These are phyloP conservation scores for Atopsyche davidsoni DNA, from an alignment of 1,140 invertebrate species.

Conservation along the genomic window DNA sequence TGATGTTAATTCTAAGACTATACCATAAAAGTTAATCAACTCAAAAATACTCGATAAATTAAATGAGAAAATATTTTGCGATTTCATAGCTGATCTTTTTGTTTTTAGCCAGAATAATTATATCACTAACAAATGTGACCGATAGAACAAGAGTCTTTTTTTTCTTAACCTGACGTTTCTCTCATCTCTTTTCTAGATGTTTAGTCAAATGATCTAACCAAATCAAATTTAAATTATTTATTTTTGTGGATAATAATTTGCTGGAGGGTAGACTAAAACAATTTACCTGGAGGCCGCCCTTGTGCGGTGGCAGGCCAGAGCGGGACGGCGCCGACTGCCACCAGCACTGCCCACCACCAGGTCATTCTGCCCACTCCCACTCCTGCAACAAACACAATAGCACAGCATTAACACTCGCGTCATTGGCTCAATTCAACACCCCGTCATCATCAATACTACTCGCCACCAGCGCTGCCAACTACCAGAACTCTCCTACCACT, in stretches of 20 bases:
- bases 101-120: no score
- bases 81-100: no score
- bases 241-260: no score
- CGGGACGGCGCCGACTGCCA: conserved; percentile 28
- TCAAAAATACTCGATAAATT: no score
- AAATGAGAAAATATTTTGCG: no score
- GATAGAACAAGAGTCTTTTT: background rate
- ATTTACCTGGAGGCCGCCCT: conserved; percentile 27
- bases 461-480: no score
- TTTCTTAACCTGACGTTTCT: background rate
- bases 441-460: no score
- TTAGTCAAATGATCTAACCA: conserved; percentile 1
- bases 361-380: conserved; percentile 24
- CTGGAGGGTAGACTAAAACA: no score
- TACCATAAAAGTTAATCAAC: background rate
- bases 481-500: no score
- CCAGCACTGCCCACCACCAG: conserved; percentile 31
- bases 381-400: conserved; percentile 23
- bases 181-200: background rate
- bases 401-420: conserved; percentile 3
- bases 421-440: no score
- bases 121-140: no score
- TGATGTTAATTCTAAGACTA: no score
- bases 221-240: conserved; percentile 2
- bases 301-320: conserved; percentile 26